phyloP scores from a whole-genome alignment of 2,888 invertebrate genomes.

The Conus canariensis region DNA sequence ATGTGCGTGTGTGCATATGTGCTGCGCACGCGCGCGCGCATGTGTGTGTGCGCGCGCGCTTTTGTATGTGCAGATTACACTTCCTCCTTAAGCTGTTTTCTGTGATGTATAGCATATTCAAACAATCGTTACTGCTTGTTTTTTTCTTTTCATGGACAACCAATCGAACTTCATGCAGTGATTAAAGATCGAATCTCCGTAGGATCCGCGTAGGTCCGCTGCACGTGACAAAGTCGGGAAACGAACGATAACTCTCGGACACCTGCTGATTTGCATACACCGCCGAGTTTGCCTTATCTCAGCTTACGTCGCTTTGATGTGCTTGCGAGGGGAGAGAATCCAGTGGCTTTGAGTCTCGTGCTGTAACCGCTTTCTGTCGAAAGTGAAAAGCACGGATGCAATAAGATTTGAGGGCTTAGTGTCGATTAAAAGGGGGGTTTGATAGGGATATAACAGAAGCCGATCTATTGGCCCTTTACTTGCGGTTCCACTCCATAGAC shows the following conservation, averaged over 20 bases:
- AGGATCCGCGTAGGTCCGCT: background rate
- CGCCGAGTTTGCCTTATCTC: conserved; percentile 33
- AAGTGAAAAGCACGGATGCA: background rate
- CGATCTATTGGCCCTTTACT: background rate
- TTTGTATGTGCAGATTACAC: background rate
- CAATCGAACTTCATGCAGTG: conserved; percentile 11
- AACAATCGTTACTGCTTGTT: background rate
- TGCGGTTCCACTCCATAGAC: background rate
- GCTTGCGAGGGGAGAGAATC: background rate
- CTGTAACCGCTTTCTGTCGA: background rate
- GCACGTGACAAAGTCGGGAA: conserved; percentile 19
- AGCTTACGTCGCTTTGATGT: conserved; percentile 30
- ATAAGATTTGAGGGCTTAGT: background rate
- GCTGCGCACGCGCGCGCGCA: background rate
- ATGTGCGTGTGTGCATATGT: background rate
- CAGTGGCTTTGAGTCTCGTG: background rate
- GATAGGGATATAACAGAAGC: background rate
- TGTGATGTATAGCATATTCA: background rate
- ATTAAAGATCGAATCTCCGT: background rate
- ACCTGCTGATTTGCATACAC: conserved; percentile 14
- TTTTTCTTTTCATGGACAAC: background rate
- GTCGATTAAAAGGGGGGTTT: background rate
- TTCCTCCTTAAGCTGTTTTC: too few relatives aligned
- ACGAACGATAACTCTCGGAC: background rate
- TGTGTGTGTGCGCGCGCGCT: background rate